Evolutionary conservation across 1,140 invertebrate genomes (phyloP).

Genomic region (Euschistus heros): DNA sequence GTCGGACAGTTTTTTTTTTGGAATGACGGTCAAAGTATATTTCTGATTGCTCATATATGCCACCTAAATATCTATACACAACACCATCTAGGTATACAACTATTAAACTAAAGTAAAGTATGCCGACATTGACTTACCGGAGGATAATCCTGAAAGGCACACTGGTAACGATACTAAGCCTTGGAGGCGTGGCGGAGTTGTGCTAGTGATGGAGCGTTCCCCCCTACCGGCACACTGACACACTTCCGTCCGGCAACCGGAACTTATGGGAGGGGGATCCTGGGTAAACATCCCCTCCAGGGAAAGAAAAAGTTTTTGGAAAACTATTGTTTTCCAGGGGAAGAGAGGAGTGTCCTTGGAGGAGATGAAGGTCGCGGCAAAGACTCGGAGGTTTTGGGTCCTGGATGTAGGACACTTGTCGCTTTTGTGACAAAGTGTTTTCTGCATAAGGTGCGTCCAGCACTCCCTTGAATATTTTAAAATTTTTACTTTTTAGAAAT

Average conservation of each 20-base stretch:
- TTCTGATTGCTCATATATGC: too few species aligned
- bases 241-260: constrained; percentile 5
- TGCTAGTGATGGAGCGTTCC: background rate
- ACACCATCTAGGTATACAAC: too few species aligned
- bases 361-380: background rate
- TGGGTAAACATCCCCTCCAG: too few species aligned
- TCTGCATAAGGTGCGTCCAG: too few species aligned
- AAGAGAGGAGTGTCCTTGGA: background rate
- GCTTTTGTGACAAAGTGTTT: too few species aligned
- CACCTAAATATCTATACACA: too few species aligned
- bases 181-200: background rate
- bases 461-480: too few species aligned
- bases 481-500: too few species aligned
- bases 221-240: constrained; percentile 11
- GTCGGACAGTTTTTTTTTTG: too few species aligned
- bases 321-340: background rate
- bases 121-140: background rate
- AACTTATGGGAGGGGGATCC: background rate
- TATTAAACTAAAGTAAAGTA: too few species aligned
- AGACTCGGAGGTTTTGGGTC: background rate
- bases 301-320: too few species aligned
- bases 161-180: background rate
- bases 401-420: background rate
- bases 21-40: too few species aligned
- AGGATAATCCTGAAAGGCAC: background rate